Percentiles rank a stretch among this genome's conserved stretches.
Evolutionary conservation across 2,113 vertebrate species (phyloP).

Genomic region (Myrmophylax atrothorax): DNA sequence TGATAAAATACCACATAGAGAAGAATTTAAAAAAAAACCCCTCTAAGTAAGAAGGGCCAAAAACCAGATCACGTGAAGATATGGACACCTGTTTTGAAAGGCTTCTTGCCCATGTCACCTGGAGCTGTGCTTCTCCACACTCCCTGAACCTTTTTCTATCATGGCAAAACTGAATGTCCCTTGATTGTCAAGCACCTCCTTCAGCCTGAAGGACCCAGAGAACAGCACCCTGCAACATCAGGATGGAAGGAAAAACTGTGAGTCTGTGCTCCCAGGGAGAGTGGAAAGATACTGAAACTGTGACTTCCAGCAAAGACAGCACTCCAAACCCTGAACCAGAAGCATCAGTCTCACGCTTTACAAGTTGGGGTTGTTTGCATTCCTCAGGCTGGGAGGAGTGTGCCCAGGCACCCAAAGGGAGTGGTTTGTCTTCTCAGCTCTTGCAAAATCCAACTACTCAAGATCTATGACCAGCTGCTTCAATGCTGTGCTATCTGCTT

Average conservation of each 20-base stretch:
- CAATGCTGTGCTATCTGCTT: background rate
- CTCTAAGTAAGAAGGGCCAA: background rate
- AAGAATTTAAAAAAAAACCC: background rate
- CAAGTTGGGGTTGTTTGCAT: background rate
- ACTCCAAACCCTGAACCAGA: background rate
- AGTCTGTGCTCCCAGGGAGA: background rate
- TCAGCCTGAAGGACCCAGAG: background rate
- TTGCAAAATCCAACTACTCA: slow-evolving; percentile 15
- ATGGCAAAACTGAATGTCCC: background rate
- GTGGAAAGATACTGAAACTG: background rate
- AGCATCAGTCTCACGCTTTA: accelerated
- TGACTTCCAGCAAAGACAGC: background rate
- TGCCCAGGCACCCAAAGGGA: background rate
- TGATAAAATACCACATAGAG: background rate
- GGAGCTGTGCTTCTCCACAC: background rate
- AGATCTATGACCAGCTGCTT: background rate
- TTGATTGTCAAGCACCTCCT: background rate
- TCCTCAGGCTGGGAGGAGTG: background rate
- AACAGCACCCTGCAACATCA: background rate
- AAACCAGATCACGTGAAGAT: background rate
- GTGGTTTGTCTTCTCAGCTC: background rate
- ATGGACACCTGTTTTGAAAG: background rate
- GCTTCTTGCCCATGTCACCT: background rate
- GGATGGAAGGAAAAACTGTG: background rate
- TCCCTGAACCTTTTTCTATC: background rate